phyloP scores from a whole-genome alignment of 2,888 invertebrate genomes.

The Dicranocentrus wangi region DNA sequence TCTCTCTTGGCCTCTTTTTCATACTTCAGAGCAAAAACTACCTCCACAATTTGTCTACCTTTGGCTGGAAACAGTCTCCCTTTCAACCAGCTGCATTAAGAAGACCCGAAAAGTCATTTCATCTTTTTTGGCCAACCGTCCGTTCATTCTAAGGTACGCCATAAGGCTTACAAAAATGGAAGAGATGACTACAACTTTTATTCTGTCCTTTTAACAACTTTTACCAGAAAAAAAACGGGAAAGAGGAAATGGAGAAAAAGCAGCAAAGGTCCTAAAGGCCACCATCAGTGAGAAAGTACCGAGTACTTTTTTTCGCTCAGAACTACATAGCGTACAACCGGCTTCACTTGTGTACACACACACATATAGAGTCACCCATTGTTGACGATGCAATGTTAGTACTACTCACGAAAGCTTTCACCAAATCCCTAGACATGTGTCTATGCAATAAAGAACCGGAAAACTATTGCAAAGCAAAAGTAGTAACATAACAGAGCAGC shows the following conservation, averaged over 20 bases:
- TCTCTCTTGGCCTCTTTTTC: conserved; percentile 12
- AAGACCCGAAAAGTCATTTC: background rate
- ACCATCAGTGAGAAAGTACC: background rate
- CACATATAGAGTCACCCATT: background rate
- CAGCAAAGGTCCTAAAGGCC: conserved; percentile 25
- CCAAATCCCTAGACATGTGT: conserved; percentile 39
- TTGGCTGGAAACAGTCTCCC: background rate
- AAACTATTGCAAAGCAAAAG: conserved; percentile 24
- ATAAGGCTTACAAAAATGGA: conserved; percentile 10
- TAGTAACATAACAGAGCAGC: background rate
- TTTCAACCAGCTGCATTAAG: conserved; percentile 1
- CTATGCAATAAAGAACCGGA: conserved; percentile 35
- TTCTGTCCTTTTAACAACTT: conserved; percentile 27
- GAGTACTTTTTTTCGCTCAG: background rate
- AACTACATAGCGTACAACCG: background rate
- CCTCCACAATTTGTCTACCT: conserved; percentile 18
- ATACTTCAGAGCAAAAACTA: conserved; percentile 7
- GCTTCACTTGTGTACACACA: background rate
- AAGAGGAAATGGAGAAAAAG: conserved; percentile 27
- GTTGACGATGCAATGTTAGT: conserved; percentile 23
- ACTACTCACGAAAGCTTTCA: conserved; percentile 23
- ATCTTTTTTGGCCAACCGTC: conserved; percentile 16
- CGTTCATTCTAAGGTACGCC: background rate
- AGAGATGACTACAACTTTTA: conserved; percentile 27
- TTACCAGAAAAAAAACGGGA: conserved; percentile 19